Conservation (phyloP, 1,140 invertebrate species). For the Ylistrum balloti region DNA sequence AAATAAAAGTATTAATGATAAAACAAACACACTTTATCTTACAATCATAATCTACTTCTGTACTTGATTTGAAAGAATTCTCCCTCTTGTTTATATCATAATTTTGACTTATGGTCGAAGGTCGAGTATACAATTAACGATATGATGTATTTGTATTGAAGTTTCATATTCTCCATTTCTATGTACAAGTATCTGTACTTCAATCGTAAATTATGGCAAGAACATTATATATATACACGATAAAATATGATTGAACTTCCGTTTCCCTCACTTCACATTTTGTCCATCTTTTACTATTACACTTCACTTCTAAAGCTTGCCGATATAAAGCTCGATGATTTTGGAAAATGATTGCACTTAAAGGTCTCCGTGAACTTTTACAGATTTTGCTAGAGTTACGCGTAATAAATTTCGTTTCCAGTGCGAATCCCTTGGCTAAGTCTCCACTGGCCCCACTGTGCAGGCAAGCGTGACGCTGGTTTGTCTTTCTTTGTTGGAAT, state of each 20-base stretch:
- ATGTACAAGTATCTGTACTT: too few species aligned
- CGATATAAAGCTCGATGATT: not conserved
- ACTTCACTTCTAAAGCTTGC: not conserved
- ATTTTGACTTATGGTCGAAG: too few species aligned
- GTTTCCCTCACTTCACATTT: not conserved
- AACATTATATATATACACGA: too few species aligned
- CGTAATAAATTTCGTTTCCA: not conserved
- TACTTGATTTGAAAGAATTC: too few species aligned
- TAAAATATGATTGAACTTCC: not conserved
- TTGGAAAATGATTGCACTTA: not conserved
- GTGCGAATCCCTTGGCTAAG: constrained; percentile 5
- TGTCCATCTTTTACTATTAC: not conserved
- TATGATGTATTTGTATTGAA: too few species aligned
- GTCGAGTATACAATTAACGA: too few species aligned
- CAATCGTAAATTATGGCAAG: too few species aligned
- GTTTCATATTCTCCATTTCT: too few species aligned
- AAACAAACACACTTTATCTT: too few species aligned
- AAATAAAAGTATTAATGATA: too few species aligned
- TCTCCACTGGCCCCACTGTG: not conserved
- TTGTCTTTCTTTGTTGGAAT: constrained; percentile 11
- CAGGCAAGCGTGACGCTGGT: not conserved
- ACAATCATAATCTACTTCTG: too few species aligned
- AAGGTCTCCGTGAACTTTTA: not conserved
- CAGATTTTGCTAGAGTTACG: not conserved
- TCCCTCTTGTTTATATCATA: too few species aligned